A percentile compares a stretch with the other conserved stretches of the same genome.
Conservation (phyloP, 2,113 vertebrate species). For the Paramormyrops kingsleyae region DNA sequence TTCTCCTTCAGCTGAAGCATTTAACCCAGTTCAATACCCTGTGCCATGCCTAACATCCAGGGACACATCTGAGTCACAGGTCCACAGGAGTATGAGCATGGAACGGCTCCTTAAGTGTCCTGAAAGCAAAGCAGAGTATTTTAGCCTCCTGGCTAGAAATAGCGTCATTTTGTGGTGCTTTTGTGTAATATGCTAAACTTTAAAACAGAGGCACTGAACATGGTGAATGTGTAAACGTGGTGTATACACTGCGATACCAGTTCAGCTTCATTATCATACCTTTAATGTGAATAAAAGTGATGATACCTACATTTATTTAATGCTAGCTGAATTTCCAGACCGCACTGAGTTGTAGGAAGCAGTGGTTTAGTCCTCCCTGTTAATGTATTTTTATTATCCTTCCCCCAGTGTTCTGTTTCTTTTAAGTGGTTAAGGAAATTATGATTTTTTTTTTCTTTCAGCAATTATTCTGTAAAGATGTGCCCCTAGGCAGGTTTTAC, state of each 20-base stretch:
- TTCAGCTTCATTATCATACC: not conserved
- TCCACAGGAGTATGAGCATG: constrained; percentile 83
- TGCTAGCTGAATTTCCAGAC: not conserved
- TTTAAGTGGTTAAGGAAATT: not conserved
- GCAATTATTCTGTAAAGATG: not conserved
- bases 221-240: not conserved
- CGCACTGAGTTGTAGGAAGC: not conserved
- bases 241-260: not conserved
- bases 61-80: constrained; percentile 72
- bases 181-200: not conserved
- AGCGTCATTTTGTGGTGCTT: not conserved
- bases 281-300: not conserved
- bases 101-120: constrained; percentile 91
- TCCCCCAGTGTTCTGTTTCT: not conserved
- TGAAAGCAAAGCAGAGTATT: constrained; percentile 22
- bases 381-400: not conserved
- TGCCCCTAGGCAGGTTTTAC: not conserved
- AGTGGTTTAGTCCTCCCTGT: not conserved
- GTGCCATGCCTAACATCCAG: constrained; percentile 76
- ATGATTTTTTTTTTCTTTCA: not conserved
- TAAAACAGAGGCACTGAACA: not conserved
- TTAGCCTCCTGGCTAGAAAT: not conserved
- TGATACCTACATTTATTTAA: not conserved
- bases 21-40: constrained; percentile 73
- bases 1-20: constrained; percentile 63